Base-by-base conservation (phyloP, 2,888 invertebrate genomes). In the Neria commutata region DNA sequence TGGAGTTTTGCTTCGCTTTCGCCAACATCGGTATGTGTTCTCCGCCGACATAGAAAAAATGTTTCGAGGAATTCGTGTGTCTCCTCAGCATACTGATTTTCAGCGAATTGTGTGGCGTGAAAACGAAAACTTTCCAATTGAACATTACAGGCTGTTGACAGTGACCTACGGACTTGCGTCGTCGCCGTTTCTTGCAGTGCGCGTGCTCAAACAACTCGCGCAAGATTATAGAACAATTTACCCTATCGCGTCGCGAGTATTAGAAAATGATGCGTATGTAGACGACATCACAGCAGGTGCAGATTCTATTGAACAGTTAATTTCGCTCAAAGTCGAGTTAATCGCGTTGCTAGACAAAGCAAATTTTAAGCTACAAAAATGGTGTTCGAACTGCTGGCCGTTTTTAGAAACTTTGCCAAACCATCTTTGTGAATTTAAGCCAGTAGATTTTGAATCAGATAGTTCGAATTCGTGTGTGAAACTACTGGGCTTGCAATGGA, bases 71-170 rank as follows among this genome's bases (percentile, higher is more conserved):
- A 64, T 67, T 11, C 64, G 63, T 65, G 34, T 65, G 0, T 8
- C 57, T 8, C 42, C 62, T 1, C 26, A 55, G 1, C 63, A 66
- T 25, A 45, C 45, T 2, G 60, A 62, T 16, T 66, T 37, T 57
- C 62, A 67, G 40, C 40, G 63, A 21, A 64, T 62, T 19, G 25
- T 64, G 4, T 67, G 65, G 66, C 54, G 66, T 29, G 59, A 60
- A 19, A 11, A 61, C 26, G 1, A 29, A 19, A 21, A 40, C 17
- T 62, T 61, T 42, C 64, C 63, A n/a, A n/a, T n/a, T n/a, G n/a
- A n/a, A n/a, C n/a, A n/a, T n/a, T n/a, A n/a, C n/a, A n/a, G n/a
- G n/a, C n/a, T n/a, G n/a, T n/a, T 2, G 56, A 48, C n/a, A n/a
- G n/a, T n/a, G n/a, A n/a, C n/a, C n/a, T n/a, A n/a, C n/a, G n/a